A percentile compares a stretch with the other conserved stretches of the same genome.
Conservation (phyloP, 64 coral and sea anemone species). For the Platygyra sinensis region DNA sequence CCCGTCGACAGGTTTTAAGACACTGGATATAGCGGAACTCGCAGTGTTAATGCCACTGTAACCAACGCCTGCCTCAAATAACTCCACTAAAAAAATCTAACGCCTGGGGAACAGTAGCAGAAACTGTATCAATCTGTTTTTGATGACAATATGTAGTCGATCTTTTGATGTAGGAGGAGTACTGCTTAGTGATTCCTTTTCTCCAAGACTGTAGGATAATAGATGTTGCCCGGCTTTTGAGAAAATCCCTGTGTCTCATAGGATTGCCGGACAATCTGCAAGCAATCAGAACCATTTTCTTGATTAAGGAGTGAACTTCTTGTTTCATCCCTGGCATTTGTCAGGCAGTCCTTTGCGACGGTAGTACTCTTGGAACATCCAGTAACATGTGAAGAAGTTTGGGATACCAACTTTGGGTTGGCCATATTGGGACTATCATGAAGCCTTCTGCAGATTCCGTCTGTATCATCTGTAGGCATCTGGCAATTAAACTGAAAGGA, state of each 20-base stretch:
- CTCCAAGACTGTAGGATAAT: slow-evolving; percentile 64
- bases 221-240: slow-evolving; percentile 9
- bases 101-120: too few species aligned
- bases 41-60: too few species aligned
- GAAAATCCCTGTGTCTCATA: slow-evolving; percentile 30
- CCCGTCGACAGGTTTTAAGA: too few species aligned
- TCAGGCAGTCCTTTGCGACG: neutral
- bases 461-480: too few species aligned
- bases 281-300: slow-evolving; percentile 52
- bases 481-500: too few species aligned
- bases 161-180: slow-evolving; percentile 41
- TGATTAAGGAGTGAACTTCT: slow-evolving; percentile 2
- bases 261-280: slow-evolving; percentile 62
- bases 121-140: too few species aligned
- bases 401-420: too few species aligned
- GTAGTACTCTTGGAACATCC: neutral
- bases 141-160: neutral
- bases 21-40: too few species aligned
- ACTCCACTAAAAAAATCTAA: too few species aligned
- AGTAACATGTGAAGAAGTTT: neutral
- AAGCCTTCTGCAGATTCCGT: too few species aligned
- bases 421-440: too few species aligned
- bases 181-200: slow-evolving; percentile 39
- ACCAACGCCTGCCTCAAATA: too few species aligned
- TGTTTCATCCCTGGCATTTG: slow-evolving; percentile 1